These are phyloP conservation scores for Scolopax mira DNA, from an alignment of 2,113 vertebrate species.

Conservation along the genomic window DNA sequence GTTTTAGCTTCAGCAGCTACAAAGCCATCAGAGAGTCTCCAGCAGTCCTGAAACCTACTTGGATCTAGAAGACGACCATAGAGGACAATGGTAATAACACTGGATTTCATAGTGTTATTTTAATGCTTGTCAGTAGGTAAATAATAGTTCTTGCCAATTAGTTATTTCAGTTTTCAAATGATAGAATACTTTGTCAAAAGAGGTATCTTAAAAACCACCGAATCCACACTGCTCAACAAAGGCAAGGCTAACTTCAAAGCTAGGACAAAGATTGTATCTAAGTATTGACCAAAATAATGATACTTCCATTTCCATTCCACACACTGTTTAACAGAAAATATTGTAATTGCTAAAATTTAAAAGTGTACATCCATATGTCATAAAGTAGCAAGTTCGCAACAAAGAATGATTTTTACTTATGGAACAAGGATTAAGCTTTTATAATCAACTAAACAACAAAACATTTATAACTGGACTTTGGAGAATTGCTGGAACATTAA, in stretches of 20 bases:
- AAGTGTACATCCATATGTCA: rapidly evolving
- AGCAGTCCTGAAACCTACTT: slow-evolving; percentile 92
- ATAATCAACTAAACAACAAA: background rate
- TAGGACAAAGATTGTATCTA: background rate
- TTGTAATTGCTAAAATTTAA: background rate
- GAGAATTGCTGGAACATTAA: background rate
- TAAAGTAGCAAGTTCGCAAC: background rate
- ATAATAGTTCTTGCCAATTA: background rate
- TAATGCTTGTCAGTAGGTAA: background rate
- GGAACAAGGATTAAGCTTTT: background rate
- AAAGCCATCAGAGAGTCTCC: slow-evolving; percentile 97
- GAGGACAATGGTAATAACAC: background rate
- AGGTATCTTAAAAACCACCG: background rate
- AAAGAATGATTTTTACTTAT: background rate
- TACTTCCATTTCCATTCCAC: background rate
- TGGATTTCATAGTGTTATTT: background rate
- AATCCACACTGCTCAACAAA: background rate
- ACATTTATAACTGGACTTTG: background rate
- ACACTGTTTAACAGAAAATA: background rate
- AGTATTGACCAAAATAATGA: background rate
- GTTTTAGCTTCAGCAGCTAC: slow-evolving; percentile 97
- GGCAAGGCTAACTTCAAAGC: background rate
- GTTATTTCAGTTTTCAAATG: background rate
- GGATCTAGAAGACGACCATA: slow-evolving; percentile 80
- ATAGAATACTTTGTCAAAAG: background rate